Conservation (phyloP, 2,113 vertebrate genomes). For the Entomyzon cyanotis region DNA sequence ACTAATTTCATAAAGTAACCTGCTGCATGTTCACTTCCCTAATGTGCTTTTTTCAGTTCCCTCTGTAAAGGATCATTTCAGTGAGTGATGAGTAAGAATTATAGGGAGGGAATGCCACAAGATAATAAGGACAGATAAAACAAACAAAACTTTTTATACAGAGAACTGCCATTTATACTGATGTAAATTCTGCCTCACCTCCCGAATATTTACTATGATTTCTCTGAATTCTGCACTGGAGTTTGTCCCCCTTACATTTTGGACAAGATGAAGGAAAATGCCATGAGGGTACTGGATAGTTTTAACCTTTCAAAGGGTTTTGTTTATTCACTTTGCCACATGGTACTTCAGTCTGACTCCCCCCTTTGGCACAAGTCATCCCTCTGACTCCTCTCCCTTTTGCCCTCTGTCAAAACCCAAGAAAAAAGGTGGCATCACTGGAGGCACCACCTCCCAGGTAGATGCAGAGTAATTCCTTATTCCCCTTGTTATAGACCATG, state of each 20-base stretch:
- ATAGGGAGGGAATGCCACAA: not conserved
- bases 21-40: not conserved
- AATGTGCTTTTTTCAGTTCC: not conserved
- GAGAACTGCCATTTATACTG: not conserved
- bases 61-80: not conserved
- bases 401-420: not conserved
- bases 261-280: not conserved
- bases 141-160: not conserved
- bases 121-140: not conserved
- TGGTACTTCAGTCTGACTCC: not conserved
- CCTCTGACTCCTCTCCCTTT: not conserved
- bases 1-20: not conserved
- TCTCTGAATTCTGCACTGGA: not conserved
- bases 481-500: accelerated
- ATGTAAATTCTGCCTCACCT: not conserved
- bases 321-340: not conserved
- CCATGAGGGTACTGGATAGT: not conserved
- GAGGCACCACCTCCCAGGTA: not conserved
- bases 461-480: not conserved
- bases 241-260: not conserved
- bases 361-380: not conserved
- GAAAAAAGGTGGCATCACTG: not conserved
- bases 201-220: not conserved
- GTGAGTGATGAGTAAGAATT: not conserved
- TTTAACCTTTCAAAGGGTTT: not conserved